These are phyloP conservation scores for Eupithecia subumbrata DNA, from an alignment of 2,888 invertebrate genomes.

Conservation along the genomic window DNA sequence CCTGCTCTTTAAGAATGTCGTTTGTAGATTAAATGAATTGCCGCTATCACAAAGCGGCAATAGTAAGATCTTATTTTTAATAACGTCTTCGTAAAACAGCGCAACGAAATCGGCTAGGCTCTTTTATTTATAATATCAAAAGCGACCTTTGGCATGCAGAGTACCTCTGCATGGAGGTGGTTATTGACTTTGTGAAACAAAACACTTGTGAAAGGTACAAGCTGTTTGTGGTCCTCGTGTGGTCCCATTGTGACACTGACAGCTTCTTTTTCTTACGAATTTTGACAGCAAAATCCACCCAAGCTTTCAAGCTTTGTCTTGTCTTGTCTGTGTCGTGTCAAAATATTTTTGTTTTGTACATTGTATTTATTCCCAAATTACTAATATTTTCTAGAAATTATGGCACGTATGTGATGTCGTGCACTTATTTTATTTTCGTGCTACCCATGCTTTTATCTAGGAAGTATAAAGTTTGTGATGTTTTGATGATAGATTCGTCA, in stretches of 20 bases:
- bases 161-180: no score
- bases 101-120: no score
- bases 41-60: no score
- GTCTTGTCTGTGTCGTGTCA: conserved; percentile 46
- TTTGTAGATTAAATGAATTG: no score
- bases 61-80: no score
- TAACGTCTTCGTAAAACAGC: no score
- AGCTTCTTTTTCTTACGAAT: not conserved
- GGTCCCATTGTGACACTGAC: not conserved
- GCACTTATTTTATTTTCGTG: conserved; percentile 55
- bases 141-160: no score
- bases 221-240: no score
- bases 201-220: no score
- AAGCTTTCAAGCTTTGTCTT: conserved; percentile 1
- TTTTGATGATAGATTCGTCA: conserved; percentile 64
- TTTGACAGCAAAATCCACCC: conserved; percentile 1
- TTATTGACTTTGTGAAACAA: no score
- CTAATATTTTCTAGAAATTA: conserved; percentile 54
- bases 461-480: conserved; percentile 59
- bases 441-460: conserved; percentile 49
- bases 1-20: no score
- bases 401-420: conserved; percentile 65
- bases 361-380: conserved; percentile 48
- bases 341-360: conserved; percentile 81
- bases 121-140: no score